Evolutionary conservation across 2,113 vertebrate genomes (phyloP), one percentile per base, ranked within the genome.

Genomic region (Orientallactaga bullata): DNA sequence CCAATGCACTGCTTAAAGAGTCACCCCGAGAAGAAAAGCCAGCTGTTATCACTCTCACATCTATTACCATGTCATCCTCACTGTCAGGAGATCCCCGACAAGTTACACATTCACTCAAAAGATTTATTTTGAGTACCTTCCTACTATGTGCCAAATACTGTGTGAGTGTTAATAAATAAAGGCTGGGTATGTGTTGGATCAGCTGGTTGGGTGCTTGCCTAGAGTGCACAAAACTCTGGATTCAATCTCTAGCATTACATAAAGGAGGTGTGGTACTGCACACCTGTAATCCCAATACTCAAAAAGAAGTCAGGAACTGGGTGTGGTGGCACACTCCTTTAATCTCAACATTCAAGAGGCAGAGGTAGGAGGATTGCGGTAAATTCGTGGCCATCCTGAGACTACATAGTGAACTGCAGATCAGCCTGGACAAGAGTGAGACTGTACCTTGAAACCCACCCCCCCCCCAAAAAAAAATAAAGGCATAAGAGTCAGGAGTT

Each of bases 81-180:
- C 65, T 77, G 26, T 30, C 37, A 28, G 60, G 26, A 66, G 73
- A 74, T 55, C n/a, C 37, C 89, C 30, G 82, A 35, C 73, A 28
- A 10, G 17, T 30, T 74, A 32, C 61, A 90, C 1, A 42, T 91
- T 95, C 39, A 88, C 73, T 89, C 73, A 83, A 63, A 91, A 76
- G 30, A 91, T 82, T 26, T 39, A 39, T 76, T 71, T 89, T 91
- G 60, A 93, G 28, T 68, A 82, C 8, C 63, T 61, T 80, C 47
- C 37, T 72, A 37, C 58, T 79, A 30, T 35, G 23, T 61, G 73
- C 24, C 24, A n/a, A 55, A 87, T 21, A 86, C 8, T 84, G 23
- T 24, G 24, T 32, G 13, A 39, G 58, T 88, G 69, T 78, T 37
- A 87, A 81, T 73, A 11, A 20, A 0, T 37, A 42, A 20, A 20